A percentile compares a stretch with the other conserved stretches of the same genome.
Conservation (phyloP, 2,888 invertebrate species). For the Lasioglossum oenotherae region DNA sequence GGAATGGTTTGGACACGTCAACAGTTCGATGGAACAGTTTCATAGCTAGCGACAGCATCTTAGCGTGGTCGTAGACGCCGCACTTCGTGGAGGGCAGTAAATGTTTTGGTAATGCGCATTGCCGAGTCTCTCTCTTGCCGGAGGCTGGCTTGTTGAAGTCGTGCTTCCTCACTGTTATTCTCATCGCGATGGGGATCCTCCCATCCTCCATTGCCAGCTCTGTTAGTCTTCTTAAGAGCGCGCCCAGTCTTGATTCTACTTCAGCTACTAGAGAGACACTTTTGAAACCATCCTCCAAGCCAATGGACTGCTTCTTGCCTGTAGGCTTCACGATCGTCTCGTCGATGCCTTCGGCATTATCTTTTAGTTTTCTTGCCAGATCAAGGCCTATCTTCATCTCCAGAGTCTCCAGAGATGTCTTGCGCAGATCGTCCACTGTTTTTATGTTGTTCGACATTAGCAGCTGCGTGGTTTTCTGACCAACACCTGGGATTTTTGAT, state of each 20-base stretch:
- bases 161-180: slow-evolving; percentile 90
- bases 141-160: slow-evolving; percentile 87
- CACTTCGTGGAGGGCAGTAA: slow-evolving; percentile 87
- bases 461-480: slow-evolving; percentile 88
- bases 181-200: slow-evolving; percentile 90
- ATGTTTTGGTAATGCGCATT: slow-evolving; percentile 86
- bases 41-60: slow-evolving; percentile 90
- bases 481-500: slow-evolving; percentile 91
- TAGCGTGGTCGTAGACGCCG: slow-evolving; percentile 86
- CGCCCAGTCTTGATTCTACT: slow-evolving; percentile 90
- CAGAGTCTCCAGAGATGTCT: slow-evolving; percentile 86
- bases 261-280: slow-evolving; percentile 90
- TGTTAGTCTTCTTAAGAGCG: slow-evolving; percentile 89
- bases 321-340: slow-evolving; percentile 89
- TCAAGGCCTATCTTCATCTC: slow-evolving; percentile 87
- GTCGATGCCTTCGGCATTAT: slow-evolving; percentile 91
- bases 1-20: slow-evolving; percentile 90
- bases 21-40: slow-evolving; percentile 91
- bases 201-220: slow-evolving; percentile 91
- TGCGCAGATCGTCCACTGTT: slow-evolving; percentile 89
- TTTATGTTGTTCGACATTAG: slow-evolving; percentile 88
- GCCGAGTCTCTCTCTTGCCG: slow-evolving; percentile 91
- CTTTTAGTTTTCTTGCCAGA: slow-evolving; percentile 89
- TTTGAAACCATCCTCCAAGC: slow-evolving; percentile 92
- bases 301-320: slow-evolving; percentile 92